Base-by-base conservation (phyloP, 2,888 invertebrate genomes). In the Lepidocyrtinus sp. region DNA sequence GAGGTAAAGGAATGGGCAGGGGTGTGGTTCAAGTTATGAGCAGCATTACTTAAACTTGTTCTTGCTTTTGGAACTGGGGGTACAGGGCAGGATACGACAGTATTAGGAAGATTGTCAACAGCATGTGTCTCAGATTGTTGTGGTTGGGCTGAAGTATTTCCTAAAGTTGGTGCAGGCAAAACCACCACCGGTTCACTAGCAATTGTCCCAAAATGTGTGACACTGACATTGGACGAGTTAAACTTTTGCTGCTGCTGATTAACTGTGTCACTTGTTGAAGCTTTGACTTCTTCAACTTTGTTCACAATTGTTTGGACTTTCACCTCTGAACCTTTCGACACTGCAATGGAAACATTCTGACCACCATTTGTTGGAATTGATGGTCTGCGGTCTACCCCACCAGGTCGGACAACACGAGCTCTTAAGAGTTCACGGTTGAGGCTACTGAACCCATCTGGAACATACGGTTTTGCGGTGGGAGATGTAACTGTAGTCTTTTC, bases 381-480 rank as follows among this genome's bases (percentile, higher is more conserved):
- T 15, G 55, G 19, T 25, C 59, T 70, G 70, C 26, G 70, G 50
- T 63, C 73, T 1, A 46, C 12, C 2, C 15, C 55, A 7, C 55
- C 55, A 7, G 68, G 68, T 21, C 71, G 15, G 2, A 73, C 63
- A 0, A 73, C 36, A 15, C 72, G 45, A 0, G 74, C 68, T 19
- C 25, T 24, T 1, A 82, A 3, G n/a, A 81, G 67, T 19, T 82
- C 81, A 26, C 63, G 63, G 15, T 50, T 69, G 21, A 77, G 26
- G 19, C 45, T 73, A 22, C 72, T 72, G 7, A 81, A 26, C 5
- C 81, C 81, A 22, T 82, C 81, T 9, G 81, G 77, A 65, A 73
- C 69, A 22, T 82, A 82, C 0, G 74, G 74, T 19, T 71, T 80
- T 12, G 50, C 17, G 12, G 36, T 64, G 9, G 80, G 70, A 0